Evolutionary conservation across 2,888 invertebrate species (phyloP).

Genomic region (Microctonus aethiopoides): DNA sequence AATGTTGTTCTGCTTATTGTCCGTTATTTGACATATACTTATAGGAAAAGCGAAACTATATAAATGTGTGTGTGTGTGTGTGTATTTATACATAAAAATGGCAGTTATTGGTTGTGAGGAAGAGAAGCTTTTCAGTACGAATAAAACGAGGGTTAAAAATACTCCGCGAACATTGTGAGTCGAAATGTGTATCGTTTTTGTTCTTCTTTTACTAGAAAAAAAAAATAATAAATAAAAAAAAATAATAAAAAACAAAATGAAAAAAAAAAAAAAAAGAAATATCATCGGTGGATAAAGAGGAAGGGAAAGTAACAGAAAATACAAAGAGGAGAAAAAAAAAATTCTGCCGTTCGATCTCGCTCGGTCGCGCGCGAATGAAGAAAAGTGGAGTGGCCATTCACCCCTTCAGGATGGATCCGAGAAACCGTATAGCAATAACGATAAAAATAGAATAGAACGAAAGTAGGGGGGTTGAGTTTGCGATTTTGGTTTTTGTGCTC

Average conservation of each 20-base stretch:
- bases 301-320: not conserved
- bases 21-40: conserved; percentile 24
- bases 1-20: conserved; percentile 5
- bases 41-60: conserved; percentile 34
- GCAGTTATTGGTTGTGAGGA: conserved; percentile 24
- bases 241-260: not conserved
- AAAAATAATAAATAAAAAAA: not conserved
- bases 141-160: conserved; percentile 23
- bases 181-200: conserved; percentile 13
- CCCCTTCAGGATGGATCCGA: conserved; percentile 37
- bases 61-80: conserved; percentile 22
- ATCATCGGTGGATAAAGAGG: not conserved
- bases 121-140: conserved; percentile 14
- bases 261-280: not conserved
- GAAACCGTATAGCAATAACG: conserved; percentile 45
- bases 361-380: conserved; percentile 33
- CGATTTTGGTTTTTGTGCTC: conserved; percentile 23
- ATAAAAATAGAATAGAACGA: conserved; percentile 50
- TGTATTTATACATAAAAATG: conserved; percentile 26
- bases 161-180: conserved; percentile 4
- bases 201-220: conserved; percentile 2
- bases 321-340: not conserved
- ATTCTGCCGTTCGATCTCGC: conserved; percentile 30
- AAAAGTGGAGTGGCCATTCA: conserved; percentile 40
- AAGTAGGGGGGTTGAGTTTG: conserved; percentile 18